A percentile compares a stretch with the other conserved stretches of the same genome.
These are phyloP conservation scores for Glossophaga mutica DNA, from an alignment of 2,797 vertebrate species.

Conservation along the genomic window DNA sequence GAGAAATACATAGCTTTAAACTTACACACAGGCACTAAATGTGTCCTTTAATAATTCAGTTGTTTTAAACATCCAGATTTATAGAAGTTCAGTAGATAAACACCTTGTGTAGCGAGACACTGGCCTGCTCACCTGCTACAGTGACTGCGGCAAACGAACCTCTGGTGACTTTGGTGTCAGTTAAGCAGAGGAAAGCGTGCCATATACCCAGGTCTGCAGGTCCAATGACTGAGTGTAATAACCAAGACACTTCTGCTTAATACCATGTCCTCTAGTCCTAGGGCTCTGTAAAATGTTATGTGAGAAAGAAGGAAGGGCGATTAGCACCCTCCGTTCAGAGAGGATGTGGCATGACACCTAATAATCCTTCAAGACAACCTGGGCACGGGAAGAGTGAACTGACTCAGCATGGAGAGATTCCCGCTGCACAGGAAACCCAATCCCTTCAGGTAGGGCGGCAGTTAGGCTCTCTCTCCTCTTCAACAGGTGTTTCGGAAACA, in stretches of 20 bases:
- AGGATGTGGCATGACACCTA: not conserved
- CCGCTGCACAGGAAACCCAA: not conserved
- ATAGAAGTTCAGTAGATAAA: not conserved
- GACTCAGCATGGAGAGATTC: not conserved
- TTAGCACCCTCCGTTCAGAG: not conserved
- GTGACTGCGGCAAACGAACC: not conserved
- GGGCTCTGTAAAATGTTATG: not conserved
- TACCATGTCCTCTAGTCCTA: not conserved
- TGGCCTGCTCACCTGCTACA: not conserved
- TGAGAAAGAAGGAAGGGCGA: not conserved
- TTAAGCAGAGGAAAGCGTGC: not conserved
- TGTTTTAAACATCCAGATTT: not conserved
- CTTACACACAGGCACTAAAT: not conserved
- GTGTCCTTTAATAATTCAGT: not conserved
- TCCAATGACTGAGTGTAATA: not conserved
- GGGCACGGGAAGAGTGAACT: not conserved
- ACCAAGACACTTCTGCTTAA: not conserved
- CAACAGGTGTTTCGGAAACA: slow-evolving; percentile 15
- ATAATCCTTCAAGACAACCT: not conserved
- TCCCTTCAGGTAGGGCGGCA: not conserved
- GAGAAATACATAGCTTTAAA: not conserved
- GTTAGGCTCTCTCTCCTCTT: not conserved
- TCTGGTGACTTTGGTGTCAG: not conserved
- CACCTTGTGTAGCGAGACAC: not conserved
- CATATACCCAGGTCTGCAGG: not conserved